Evolutionary conservation across 2,888 invertebrate genomes (phyloP), one percentile per base, ranked within the genome.

Genomic region (Stenurella melanura): DNA sequence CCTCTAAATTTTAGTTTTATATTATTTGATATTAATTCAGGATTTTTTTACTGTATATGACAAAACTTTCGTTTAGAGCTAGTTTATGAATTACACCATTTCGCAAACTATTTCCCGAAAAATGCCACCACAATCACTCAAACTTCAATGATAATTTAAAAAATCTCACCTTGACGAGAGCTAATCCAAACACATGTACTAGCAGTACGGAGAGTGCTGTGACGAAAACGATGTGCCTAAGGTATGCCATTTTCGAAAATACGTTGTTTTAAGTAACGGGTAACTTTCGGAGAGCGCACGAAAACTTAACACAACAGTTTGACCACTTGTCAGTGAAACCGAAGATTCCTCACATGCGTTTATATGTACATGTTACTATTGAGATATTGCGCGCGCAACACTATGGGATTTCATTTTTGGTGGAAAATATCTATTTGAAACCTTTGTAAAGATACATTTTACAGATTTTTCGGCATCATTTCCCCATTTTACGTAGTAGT

Each of bases 171-270:
- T 70, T 70, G 12, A 34, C 6, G 21, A n/a, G 21, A 4, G 70
- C 60, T 15, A 60, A 60, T 60, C 60, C 70, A 58, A 60, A 70
- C 7, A 70, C 60, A 12, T 70, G 60, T 10, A 70, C 70, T 1
- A 70, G 19, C 5, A 70, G 42, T 19, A 70, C 21, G 15, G 60
- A 60, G n/a, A 42, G 11, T 21, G 60, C 70, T 21, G n/a, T 11
- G 10, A 21, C n/a, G 26, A 70, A 60, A 21, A 70, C 15, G 15
- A 70, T 57, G 26, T 60, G 56, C 19, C 42, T 21, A 11, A 70
- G 38, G 60, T 42, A 60, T 38, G 60, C 70, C 70, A 70, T 70
- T 70, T 70, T 70, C 42, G 42, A 57, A 60, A 57, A 58, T 19
- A 58, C 2, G 58, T 58, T 58, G 58, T 58, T 58, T 58, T 15